Evolutionary conservation across 2,113 vertebrate species (phyloP).

Genomic region (Psittacara wagleri): DNA sequence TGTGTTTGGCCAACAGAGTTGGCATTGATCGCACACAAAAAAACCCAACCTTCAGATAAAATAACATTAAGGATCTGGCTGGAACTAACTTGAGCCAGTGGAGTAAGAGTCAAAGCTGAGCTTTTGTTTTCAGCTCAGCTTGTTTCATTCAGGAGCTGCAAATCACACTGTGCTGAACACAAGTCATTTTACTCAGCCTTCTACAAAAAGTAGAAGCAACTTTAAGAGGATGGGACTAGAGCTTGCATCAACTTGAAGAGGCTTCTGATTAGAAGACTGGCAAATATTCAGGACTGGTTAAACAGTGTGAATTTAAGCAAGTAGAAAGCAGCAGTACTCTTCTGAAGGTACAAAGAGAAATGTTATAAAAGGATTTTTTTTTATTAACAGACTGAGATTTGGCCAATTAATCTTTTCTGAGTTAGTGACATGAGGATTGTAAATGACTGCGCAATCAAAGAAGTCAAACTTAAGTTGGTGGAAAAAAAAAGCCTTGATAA

Average conservation of each 20-base stretch:
- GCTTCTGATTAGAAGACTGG: neutral
- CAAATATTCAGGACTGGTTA: neutral
- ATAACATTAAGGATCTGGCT: conserved; percentile 15
- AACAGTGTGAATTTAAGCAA: neutral
- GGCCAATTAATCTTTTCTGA: neutral
- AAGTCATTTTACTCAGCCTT: neutral
- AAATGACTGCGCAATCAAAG: neutral
- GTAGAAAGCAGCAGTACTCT: neutral
- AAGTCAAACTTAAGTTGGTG: neutral
- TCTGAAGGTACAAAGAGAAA: neutral
- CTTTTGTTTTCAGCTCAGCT: conserved; percentile 24
- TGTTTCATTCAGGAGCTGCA: conserved; percentile 12
- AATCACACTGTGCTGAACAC: neutral
- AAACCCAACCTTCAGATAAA: neutral
- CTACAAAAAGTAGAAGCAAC: neutral
- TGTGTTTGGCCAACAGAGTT: conserved; percentile 53
- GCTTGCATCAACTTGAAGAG: neutral
- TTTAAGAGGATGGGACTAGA: neutral
- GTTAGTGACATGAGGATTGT: neutral
- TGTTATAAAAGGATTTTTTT: neutral
- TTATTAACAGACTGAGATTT: conserved; percentile 2
- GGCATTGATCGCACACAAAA: neutral
- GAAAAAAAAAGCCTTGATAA: neutral
- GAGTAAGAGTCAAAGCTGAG: conserved; percentile 19
- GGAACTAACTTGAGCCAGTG: conserved; percentile 5